Conservation (phyloP, 30 jellyfish, hydroid and myxozoan species). For the Clytia hemisphaerica region DNA sequence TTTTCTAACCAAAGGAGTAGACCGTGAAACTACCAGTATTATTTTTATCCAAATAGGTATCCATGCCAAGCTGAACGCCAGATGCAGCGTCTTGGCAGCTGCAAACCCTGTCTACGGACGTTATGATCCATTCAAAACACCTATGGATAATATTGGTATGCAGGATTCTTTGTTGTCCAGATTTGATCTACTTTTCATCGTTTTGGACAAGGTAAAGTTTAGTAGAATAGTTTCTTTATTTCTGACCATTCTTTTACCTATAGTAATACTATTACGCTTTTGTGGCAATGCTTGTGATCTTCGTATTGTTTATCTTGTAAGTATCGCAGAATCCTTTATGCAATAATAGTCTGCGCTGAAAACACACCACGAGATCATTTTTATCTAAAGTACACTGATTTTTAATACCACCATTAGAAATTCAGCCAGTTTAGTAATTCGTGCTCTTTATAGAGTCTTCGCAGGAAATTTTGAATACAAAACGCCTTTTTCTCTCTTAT, state of each 20-base stretch:
- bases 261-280: background rate
- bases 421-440: background rate
- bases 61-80: conserved; percentile 97
- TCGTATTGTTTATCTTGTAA: background rate
- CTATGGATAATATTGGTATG: conserved; percentile 99
- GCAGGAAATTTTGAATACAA: too few relatives aligned
- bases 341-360: background rate
- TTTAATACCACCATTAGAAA: background rate
- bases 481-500: background rate
- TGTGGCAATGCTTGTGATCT: background rate
- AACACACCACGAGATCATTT: background rate
- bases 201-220: conserved; percentile 78
- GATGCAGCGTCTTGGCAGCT: conserved; percentile 99
- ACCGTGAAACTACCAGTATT: too few relatives aligned
- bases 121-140: conserved; percentile 99
- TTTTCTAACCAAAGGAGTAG: too few relatives aligned
- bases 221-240: background rate
- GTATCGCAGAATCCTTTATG: background rate
- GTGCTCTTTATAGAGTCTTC: background rate
- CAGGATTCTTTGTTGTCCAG: conserved; percentile 97
- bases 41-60: conserved; percentile 97
- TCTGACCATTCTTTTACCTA: background rate
- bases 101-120: conserved; percentile 99
- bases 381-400: background rate
- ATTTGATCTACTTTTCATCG: conserved; percentile 91